These are phyloP conservation scores for Vireo altiloquus DNA, from an alignment of 2,113 vertebrate genomes.

Conservation along the genomic window DNA sequence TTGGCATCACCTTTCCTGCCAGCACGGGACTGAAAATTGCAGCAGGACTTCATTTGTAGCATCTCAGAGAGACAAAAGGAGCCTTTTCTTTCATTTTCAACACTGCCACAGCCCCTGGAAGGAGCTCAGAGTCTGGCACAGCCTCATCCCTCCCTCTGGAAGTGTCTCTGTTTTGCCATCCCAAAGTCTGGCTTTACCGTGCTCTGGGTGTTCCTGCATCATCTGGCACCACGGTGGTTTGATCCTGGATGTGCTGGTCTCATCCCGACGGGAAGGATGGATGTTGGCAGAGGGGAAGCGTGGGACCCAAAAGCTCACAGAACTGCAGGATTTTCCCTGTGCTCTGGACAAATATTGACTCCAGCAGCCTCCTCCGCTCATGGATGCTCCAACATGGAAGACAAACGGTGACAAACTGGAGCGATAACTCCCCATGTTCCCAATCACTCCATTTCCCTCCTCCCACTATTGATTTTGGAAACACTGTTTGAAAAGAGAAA, in stretches of 20 bases:
- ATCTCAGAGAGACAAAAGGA: background rate
- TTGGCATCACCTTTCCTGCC: background rate
- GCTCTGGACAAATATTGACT: background rate
- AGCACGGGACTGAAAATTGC: accelerated
- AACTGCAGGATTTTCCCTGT: background rate
- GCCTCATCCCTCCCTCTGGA: background rate
- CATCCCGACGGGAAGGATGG: background rate
- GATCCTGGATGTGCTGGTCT: background rate
- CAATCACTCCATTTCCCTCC: slow-evolving; percentile 26
- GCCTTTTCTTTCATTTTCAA: background rate
- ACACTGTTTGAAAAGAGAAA: background rate
- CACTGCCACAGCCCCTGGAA: background rate
- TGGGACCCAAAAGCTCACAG: background rate
- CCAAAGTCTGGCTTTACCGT: accelerated
- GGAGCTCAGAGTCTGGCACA: too few relatives aligned
- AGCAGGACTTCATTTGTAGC: background rate
- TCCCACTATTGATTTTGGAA: slow-evolving; percentile 39
- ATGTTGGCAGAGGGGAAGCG: background rate
- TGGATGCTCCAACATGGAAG: background rate
- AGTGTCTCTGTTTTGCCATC: too few relatives aligned
- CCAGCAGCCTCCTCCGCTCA: background rate
- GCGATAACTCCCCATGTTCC: slow-evolving; percentile 31
- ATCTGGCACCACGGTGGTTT: accelerated
- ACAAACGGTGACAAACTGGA: background rate
- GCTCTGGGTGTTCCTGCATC: background rate